phyloP scores from a whole-genome alignment of 92 coral and sea anemone genomes.

The Parazoanthus darwini region DNA sequence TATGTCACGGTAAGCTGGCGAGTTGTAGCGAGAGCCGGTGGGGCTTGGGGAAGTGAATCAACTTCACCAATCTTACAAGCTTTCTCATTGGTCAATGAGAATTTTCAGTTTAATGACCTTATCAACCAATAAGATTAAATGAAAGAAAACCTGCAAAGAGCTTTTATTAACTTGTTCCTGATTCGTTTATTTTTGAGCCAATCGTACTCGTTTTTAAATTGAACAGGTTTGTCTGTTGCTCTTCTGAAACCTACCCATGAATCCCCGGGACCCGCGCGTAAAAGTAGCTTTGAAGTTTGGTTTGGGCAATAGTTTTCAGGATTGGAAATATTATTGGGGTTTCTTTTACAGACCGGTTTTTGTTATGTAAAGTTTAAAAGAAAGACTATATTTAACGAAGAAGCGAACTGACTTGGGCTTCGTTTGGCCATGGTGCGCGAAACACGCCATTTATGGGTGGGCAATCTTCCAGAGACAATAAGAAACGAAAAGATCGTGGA shows the following conservation, averaged over 20 bases:
- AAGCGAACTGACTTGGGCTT: not conserved
- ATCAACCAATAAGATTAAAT: not conserved
- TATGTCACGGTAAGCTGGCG: not conserved
- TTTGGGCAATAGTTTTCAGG: not conserved
- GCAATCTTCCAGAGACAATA: conserved; percentile 95
- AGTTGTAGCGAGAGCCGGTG: no score
- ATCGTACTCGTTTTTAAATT: conserved; percentile 2
- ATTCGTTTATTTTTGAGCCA: conserved; percentile 18
- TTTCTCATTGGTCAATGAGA: not conserved
- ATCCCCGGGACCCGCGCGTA: conserved; percentile 14
- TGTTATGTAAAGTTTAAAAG: not conserved
- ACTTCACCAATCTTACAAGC: not conserved
- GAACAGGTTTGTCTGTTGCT: not conserved
- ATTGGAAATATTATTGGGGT: conserved; percentile 5
- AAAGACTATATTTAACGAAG: not conserved
- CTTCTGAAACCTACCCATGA: conserved; percentile 26
- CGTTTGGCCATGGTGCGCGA: conserved; percentile 86
- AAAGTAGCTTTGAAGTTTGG: not conserved
- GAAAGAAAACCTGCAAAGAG: not conserved
- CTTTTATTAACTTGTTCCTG: not conserved
- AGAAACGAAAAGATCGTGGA: conserved; percentile 92
- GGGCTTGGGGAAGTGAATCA: no score
- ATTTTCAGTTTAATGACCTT: not conserved
- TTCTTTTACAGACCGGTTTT: conserved; percentile 4
- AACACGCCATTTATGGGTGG: conserved; percentile 99